Percentiles rank a stretch among this genome's conserved stretches.
Evolutionary conservation across 2,888 invertebrate species (phyloP).

Genomic region (Rhingia rostrata): DNA sequence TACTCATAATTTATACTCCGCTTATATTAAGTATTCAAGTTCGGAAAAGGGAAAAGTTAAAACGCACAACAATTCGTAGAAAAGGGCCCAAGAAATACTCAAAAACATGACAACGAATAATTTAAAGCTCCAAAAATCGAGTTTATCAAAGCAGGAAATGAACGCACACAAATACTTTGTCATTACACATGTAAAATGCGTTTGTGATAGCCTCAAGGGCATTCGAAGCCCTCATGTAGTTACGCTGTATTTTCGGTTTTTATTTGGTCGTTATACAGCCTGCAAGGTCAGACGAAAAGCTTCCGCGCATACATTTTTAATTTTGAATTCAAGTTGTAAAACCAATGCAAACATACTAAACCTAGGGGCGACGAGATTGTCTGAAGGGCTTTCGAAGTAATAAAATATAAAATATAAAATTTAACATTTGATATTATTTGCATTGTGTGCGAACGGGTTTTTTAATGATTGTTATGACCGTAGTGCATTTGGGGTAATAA

Average conservation of each 20-base stretch:
- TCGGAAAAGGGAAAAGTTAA: slow-evolving; percentile 22
- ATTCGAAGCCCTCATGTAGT: slow-evolving; percentile 28
- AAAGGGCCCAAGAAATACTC: slow-evolving; percentile 3
- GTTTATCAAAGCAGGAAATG: slow-evolving; percentile 66
- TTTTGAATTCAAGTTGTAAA: slow-evolving; percentile 45
- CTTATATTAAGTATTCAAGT: slow-evolving; percentile 41
- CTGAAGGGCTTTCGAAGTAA: slow-evolving; percentile 35
- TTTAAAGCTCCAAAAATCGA: slow-evolving; percentile 38
- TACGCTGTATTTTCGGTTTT: slow-evolving; percentile 21
- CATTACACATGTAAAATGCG: slow-evolving; percentile 46
- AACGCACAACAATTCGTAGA: slow-evolving; percentile 22
- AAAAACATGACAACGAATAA: slow-evolving; percentile 24
- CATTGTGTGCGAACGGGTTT: slow-evolving; percentile 36
- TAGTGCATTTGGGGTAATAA: neutral
- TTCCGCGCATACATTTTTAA: slow-evolving; percentile 63
- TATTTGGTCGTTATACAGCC: slow-evolving; percentile 17
- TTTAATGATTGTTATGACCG: neutral
- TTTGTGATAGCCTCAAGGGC: slow-evolving; percentile 59
- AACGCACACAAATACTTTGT: slow-evolving; percentile 20
- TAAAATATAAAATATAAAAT: neutral
- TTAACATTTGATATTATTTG: slow-evolving; percentile 18
- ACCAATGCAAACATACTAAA: slow-evolving; percentile 21
- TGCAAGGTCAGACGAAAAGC: slow-evolving; percentile 47
- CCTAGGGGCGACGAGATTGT: slow-evolving; percentile 26
- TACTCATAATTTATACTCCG: slow-evolving; percentile 17